Conservation (phyloP, 2,888 invertebrate genomes). For the Leptinotarsa tumamoca region DNA sequence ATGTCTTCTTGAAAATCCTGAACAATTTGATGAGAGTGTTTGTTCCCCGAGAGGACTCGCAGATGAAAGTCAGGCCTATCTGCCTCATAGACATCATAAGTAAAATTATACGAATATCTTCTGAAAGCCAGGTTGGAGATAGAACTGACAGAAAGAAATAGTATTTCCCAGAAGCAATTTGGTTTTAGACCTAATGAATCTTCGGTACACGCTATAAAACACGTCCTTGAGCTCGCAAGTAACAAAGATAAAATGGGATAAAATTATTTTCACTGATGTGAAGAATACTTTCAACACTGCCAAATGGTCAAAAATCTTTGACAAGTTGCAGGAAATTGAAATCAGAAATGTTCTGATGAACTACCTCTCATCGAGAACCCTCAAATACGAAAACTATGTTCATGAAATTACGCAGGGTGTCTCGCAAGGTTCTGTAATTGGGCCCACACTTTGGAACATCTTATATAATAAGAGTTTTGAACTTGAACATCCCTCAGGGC, state of each 20-base stretch:
- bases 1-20: no score
- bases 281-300: slow-evolving; percentile 13
- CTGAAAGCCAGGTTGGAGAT: slow-evolving; percentile 16
- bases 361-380: no score
- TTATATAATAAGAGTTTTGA: not conserved
- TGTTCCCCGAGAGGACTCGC: no score
- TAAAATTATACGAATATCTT: slow-evolving; percentile 27
- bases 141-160: slow-evolving; percentile 15
- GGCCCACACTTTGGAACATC: not conserved
- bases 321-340: not conserved
- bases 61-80: slow-evolving; percentile 19
- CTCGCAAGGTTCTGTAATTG: not conserved
- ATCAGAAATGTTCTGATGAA: not conserved
- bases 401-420: not conserved
- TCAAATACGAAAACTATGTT: not conserved
- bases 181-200: not conserved
- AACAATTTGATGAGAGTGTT: no score
- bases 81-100: slow-evolving; percentile 14
- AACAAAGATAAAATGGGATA: not conserved
- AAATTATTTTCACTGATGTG: not conserved
- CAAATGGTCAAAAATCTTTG: not conserved
- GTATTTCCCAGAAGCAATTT: not conserved
- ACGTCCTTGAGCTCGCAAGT: not conserved
- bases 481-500: not conserved
- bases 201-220: not conserved